Base-by-base conservation (phyloP, 2,888 invertebrate genomes). In the Glaucopsyche alexis region DNA sequence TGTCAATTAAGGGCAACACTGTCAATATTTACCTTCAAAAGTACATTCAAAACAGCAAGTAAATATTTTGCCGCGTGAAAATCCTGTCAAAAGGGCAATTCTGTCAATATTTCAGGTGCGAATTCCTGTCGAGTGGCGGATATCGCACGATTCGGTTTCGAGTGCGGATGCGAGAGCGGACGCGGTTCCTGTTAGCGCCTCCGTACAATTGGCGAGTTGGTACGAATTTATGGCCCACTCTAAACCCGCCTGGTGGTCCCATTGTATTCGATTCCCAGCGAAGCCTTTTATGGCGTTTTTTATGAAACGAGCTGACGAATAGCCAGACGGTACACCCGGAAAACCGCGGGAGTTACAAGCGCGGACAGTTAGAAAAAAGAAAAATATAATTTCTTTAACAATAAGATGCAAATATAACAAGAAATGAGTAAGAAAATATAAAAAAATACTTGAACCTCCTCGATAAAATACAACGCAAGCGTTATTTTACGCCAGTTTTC, bases 131-230 rank as follows among this genome's bases (percentile, higher is more conserved):
- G 38, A 69, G 47, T 47, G 45, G 75, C 78, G 79, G 80, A 77
- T 76, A 76, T 65, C 75, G 76, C 64, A 49, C 74, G 75, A 76
- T 75, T 72, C 74, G 76, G 75, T 78, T 73, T 75, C 88, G 90
- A 90, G 89, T 88, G 88, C 90, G 92, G 92, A 92, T 92, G 91
- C 84, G 81, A 93, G 84, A 84, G 85, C 90, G 91, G 91, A 91
- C 89, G 81, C 87, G 83, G 86, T 87, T 86, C 69, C 84, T 81
- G 85, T 92, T 92, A 90, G 87, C 91, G 92, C 91, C 92, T 90
- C 91, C 87, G 91, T 89, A 89, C 90, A 88, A 92, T 91, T 91
- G 88, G 91, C 91, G 78, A 86, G 90, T 88, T 87, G 88, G 91
- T 89, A 90, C 90, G 89, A 89, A 89, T 92, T 93, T 84, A 85